Evolutionary conservation across 2,113 vertebrate genomes (phyloP), one percentile per base, ranked within the genome.

Genomic region (Tetrax tetrax): DNA sequence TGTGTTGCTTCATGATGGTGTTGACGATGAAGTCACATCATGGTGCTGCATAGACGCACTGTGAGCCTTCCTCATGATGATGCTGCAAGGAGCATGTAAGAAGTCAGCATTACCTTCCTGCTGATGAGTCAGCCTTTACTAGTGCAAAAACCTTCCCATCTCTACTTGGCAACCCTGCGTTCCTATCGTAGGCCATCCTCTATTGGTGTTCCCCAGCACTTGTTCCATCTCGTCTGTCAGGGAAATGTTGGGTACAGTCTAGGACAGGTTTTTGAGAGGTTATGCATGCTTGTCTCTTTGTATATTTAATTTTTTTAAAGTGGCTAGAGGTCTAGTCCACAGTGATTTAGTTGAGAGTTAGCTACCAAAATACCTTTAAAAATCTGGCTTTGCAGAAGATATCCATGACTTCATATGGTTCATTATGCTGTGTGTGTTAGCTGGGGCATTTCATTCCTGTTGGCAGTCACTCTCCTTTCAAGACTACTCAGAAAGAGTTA

Each of bases 181-280:
- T 64, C 13, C 64, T 86, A 2, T 28, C 1, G 2, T n/a, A 53
- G 41, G 35, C 18, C 51, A 28, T 31, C 20, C 33, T 72, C 56
- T 18, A 0, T 4, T 50, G 66, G 5, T 57, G 60, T 41, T 80
- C 43, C 57, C 43, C 18, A 38, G 18, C 5, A 0, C 31, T 43
- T 33, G 3, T 31, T 47, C 79, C 4, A 2, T 69, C 47, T 78
- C 1, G 0, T 20, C 48, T 41, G 15, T 41, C 61, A 33, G 14
- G 12, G 48, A 47, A 61, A 14, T 0, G 2, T 2, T 37, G 41
- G 56, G 31, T 56, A 29, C 6, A 2, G 48, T 9, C 33, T 51
- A 12, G 47, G 57, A 33, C 48, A 4, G 29, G 5, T 50, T 48
- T 48, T 37, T 27, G 24, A 56, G 47, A 77, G n/a, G 53, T 25